phyloP scores from a whole-genome alignment of 30 jellyfish, hydroid and myxozoan species.

The Aurelia aurita region DNA sequence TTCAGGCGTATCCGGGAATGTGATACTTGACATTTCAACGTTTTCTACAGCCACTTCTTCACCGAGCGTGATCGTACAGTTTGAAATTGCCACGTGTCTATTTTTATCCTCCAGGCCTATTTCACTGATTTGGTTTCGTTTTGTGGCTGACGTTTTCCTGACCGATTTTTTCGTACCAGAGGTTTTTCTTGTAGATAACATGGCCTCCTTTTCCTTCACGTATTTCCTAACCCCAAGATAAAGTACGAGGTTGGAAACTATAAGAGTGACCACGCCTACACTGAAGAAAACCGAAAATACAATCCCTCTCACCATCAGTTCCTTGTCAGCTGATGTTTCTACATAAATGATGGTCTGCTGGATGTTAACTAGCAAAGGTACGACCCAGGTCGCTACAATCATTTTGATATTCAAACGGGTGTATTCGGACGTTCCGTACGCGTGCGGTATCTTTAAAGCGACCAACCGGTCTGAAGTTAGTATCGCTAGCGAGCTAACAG shows the following conservation, averaged over 20 bases:
- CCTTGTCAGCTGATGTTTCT: not conserved
- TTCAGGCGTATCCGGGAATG: not conserved
- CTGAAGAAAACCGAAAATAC: conserved; percentile 13
- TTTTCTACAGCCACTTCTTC: not conserved
- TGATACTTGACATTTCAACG: not conserved
- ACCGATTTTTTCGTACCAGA: not conserved
- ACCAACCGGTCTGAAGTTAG: conserved; percentile 46
- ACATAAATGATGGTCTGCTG: conserved; percentile 14
- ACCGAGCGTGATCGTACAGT: not conserved
- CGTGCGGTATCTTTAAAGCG: conserved; percentile 18
- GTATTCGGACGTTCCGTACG: not conserved
- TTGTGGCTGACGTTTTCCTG: not conserved
- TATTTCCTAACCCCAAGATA: not conserved
- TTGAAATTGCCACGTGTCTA: not conserved
- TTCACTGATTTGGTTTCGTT: not conserved
- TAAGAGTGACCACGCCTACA: not conserved
- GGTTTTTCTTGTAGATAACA: not conserved
- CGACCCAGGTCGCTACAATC: conserved; percentile 18
- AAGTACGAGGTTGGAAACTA: not conserved
- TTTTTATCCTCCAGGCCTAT: not conserved
- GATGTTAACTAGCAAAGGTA: conserved; percentile 5
- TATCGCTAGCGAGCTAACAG: conserved; percentile 10
- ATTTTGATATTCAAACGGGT: not conserved
- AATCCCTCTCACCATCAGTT: conserved; percentile 13
- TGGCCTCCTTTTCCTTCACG: not conserved